These are phyloP conservation scores for Xestia ashworthii DNA, from an alignment of 2,888 invertebrate species.

Conservation along the genomic window DNA sequence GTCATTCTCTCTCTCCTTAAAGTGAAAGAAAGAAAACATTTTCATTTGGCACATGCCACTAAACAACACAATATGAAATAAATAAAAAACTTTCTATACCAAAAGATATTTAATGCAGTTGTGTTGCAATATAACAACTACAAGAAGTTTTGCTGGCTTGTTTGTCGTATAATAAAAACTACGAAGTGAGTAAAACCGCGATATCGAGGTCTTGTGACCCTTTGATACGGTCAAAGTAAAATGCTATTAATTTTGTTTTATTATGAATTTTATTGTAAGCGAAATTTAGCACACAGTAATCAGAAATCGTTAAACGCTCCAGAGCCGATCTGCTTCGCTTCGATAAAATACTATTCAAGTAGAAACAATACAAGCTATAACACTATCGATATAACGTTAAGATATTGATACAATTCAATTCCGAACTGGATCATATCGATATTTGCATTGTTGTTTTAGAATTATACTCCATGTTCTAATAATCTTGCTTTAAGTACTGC, in stretches of 20 bases:
- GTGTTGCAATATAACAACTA: background rate
- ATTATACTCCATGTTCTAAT: background rate
- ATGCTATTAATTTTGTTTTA: background rate
- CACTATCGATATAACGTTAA: slow-evolving; percentile 32
- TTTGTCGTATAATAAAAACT: background rate
- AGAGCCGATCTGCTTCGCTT: slow-evolving; percentile 28
- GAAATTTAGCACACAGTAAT: slow-evolving; percentile 8
- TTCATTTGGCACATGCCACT: too few species aligned
- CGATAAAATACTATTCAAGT: slow-evolving; percentile 40
- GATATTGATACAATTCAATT: slow-evolving; percentile 40
- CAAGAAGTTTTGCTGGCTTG: slow-evolving; percentile 4
- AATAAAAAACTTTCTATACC: too few species aligned
- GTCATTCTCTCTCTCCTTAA: too few species aligned
- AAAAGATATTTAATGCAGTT: background rate
- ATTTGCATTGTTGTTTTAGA: slow-evolving; percentile 25
- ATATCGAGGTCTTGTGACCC: background rate
- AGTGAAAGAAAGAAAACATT: too few species aligned
- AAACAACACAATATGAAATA: too few species aligned
- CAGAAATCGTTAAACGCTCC: slow-evolving; percentile 16
- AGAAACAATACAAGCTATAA: slow-evolving; percentile 37
- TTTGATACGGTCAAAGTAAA: background rate
- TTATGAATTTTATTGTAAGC: background rate
- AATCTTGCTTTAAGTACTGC: slow-evolving; percentile 16
- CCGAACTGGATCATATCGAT: slow-evolving; percentile 18
- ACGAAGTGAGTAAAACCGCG: background rate